Evolutionary conservation across 2,113 vertebrate genomes (phyloP).

Genomic region (Nicator chloris): DNA sequence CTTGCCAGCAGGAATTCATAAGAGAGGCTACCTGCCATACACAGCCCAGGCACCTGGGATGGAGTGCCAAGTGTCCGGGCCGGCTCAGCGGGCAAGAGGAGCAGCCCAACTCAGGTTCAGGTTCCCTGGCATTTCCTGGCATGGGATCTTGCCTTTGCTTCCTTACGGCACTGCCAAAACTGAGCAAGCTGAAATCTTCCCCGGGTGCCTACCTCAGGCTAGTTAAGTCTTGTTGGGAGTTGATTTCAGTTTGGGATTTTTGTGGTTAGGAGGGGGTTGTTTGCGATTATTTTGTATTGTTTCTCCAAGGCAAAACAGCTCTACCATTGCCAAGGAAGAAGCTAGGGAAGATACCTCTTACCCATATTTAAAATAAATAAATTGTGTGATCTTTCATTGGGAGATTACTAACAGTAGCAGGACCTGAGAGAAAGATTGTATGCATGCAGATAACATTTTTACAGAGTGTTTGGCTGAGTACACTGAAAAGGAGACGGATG

Average conservation of each 20-base stretch:
- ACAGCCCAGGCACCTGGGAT: accelerated
- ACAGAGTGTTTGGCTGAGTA: background rate
- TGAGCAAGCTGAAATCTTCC: background rate
- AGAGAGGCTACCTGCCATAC: background rate
- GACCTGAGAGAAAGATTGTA: background rate
- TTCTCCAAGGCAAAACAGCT: slow-evolving; percentile 9
- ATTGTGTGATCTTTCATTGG: background rate
- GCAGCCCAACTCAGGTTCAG: background rate
- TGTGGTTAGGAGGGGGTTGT: slow-evolving; percentile 28
- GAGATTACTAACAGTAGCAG: background rate
- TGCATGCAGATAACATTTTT: background rate
- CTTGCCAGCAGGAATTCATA: background rate
- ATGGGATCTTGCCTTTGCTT: accelerated
- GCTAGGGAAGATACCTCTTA: background rate
- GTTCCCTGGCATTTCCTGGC: background rate
- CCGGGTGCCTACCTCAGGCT: background rate
- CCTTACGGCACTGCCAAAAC: background rate
- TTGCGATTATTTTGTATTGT: background rate
- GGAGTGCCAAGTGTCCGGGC: background rate
- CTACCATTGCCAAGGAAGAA: background rate
- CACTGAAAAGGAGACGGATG: background rate
- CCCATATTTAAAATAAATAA: background rate
- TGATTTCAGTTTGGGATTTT: slow-evolving; percentile 16
- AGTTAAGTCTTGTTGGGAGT: slow-evolving; percentile 23
- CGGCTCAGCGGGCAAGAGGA: accelerated